Evolutionary conservation across 2,888 invertebrate genomes (phyloP), one percentile per base, ranked within the genome.

Genomic region (Rhamphomyia laevipes): DNA sequence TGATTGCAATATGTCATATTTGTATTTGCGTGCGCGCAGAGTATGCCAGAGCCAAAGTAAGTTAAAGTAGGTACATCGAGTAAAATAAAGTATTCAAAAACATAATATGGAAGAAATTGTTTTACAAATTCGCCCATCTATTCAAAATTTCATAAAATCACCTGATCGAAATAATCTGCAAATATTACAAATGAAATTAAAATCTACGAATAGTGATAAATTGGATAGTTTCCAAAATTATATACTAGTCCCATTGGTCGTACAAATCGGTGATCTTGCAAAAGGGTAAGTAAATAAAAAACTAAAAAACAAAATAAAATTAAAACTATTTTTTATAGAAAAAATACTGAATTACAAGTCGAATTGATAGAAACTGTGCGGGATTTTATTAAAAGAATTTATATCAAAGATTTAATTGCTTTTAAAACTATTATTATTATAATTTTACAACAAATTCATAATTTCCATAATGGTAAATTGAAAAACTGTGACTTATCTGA

Each of bases 361-460:
- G 35, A 35, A 35, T n/a, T 35, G n/a, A n/a, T 35, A 4, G n/a
- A n/a, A 13, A 35, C 35, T 2, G 4, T 35, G 2, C 13, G 4
- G 2, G n/a, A 35, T n/a, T n/a, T 35, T 13, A 13, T 35, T 35
- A 35, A 35, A 35, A n/a, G 13, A 35, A 35, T n/a, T 13, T 4
- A 13, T 5, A 51, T 70, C 10, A 60, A 59, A 13, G 64, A 69
- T 47, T 55, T 62, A 1, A 60, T 62, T 11, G 66, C 61, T 0
- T 51, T 69, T 15, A 63, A 63, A 17, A 66, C 67, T 1, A 61
- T 69, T 33, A 47, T 70, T 10, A 46, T 64, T 4, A 61, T 64
- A 10, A 56, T 63, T 0, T 43, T 68, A 5, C 61, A 61, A 30
- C 69, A 70, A 59, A 52, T 70, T 4, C 61, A 63, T 1, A 61